Evolutionary conservation across 2,113 vertebrate species (phyloP), one percentile per base, ranked within the genome.

Genomic region (Rallus limicola): DNA sequence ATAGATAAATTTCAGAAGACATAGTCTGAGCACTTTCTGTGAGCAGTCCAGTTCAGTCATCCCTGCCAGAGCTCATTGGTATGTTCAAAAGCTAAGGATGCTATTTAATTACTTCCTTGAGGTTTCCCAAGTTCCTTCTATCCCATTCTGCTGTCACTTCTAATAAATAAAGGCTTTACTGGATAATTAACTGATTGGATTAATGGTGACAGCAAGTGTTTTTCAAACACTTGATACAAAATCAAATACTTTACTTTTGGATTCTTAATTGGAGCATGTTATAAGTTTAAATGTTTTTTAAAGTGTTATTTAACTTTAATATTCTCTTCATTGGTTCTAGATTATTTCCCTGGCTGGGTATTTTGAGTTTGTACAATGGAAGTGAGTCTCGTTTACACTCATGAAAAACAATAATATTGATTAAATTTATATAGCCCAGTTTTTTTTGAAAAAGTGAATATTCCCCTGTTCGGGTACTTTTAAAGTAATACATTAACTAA

Each of bases 191-290:
- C 62, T 46, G 87, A 62, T 60, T 20, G n/a, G 40, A 48, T 65
- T 87, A 83, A 91, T 65, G 50, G 36, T 91, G 93, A 93, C 91
- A 90, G 67, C 88, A 36, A 8, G 69, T 94, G 21, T 18, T 87
- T 86, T 94, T 90, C 90, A 88, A 95, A 90, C 46, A 80, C 16
- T 79, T 52, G 18, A 56, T 88, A 71, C 64, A 90, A 95, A 95
- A 83, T 94, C 44, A 90, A 78, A 33, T 84, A 38, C 4, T 64
- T 63, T 46, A 36, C 44, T 82, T 90, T 36, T 29, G 29, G 21
- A 36, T 91, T 83, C 34, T 69, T 71, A 59, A 25, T 23, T 64
- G 24, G 5, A 68, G 36, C 38, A 4, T 86, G 19, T 82, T 62
- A 15, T 19, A 88, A 65, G 11, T 65, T 55, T 34, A 42, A 29